Evolutionary conservation across 2,797 vertebrate genomes (phyloP), one percentile per base, ranked within the genome.

Genomic region (Typhlichthys subterraneus): DNA sequence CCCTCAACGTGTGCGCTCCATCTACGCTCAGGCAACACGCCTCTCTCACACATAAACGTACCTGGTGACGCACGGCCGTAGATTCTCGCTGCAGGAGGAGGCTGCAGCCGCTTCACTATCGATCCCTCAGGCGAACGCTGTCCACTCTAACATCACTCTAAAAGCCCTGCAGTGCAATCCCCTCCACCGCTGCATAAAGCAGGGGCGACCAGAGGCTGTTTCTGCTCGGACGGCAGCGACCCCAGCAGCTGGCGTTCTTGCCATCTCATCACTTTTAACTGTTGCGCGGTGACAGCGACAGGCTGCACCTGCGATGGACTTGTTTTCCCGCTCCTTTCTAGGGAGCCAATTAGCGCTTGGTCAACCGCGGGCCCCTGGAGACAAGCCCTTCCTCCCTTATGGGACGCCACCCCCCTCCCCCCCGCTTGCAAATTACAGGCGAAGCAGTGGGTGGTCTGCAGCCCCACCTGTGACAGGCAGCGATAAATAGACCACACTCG

Each of bases 311-410:
- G 77, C 73, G 46, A 61, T 42, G 65, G 72, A 79, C 72, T 71
- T 79, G 69, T 82, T 66, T 29, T 81, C 80, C 82, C 80, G 81
- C 70, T 66, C 76, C 50, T 57, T 50, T 77, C 67, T 82, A 86
- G 90, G 23, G 81, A 87, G 83, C 80, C 85, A 88, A 90, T 92
- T 91, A 92, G 84, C 85, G 85, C 69, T 72, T 77, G 75, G 75
- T 87, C 87, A 89, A 81, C 72, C 53, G n/a, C 13, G 11, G 49
- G 53, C 83, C 73, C 70, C 62, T 12, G 45, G 81, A 76, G 87
- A 82, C 59, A 29, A 68, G 60, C 62, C 75, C 66, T 68, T 42
- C 65, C 63, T 61, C 69, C 69, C 84, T 64, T 70, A 60, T 38
- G 53, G 76, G 73, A 73, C 59, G 56, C 74, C 68, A 75, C 61